phyloP scores from a whole-genome alignment of 2,113 vertebrate species.

The Cochlearius cochlearius region DNA sequence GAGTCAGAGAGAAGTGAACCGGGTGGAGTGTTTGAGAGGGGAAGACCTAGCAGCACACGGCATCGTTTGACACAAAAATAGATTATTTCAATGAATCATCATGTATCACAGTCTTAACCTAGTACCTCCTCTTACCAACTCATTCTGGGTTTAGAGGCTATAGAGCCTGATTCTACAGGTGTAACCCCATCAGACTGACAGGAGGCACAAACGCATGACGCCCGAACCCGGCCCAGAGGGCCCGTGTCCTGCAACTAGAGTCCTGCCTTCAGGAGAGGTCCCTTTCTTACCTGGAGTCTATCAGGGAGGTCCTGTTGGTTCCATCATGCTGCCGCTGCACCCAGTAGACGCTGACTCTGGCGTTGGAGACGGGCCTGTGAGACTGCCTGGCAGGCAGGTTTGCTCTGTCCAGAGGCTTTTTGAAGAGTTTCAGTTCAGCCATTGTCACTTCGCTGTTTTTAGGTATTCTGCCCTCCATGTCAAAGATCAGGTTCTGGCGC shows the following conservation, averaged over 20 bases:
- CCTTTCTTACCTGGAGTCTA: slow-evolving; percentile 88
- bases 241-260: background rate
- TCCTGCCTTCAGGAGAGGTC: background rate
- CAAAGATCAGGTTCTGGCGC: slow-evolving; percentile 82
- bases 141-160: background rate
- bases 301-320: slow-evolving; percentile 85
- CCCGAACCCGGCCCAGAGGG: background rate
- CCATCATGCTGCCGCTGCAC: slow-evolving; percentile 80
- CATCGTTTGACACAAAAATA: background rate
- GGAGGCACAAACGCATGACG: background rate
- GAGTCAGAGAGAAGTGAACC: background rate
- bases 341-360: slow-evolving; percentile 90
- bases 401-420: slow-evolving; percentile 78
- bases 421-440: slow-evolving; percentile 91
- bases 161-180: background rate
- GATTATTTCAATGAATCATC: background rate
- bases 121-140: background rate
- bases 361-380: slow-evolving; percentile 75
- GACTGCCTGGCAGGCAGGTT: slow-evolving; percentile 60
- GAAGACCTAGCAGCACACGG: background rate
- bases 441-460: slow-evolving; percentile 90
- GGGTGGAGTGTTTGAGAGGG: background rate
- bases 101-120: background rate
- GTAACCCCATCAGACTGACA: background rate
- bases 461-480: slow-evolving; percentile 89